These are phyloP conservation scores for Latheticus oryzae DNA, from an alignment of 2,888 invertebrate species.

Conservation along the genomic window DNA sequence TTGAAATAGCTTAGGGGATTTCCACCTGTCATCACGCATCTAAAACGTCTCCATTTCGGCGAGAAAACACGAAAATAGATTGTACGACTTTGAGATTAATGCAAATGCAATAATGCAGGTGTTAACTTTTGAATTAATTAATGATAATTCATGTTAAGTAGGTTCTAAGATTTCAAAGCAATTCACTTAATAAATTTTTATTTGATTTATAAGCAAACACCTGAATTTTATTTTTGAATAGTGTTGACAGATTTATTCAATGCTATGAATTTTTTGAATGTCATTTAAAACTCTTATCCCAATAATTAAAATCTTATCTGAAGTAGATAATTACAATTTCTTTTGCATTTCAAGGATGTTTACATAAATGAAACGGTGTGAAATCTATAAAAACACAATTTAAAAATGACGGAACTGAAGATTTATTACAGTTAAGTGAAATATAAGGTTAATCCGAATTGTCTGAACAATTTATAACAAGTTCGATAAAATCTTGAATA, in stretches of 20 bases:
- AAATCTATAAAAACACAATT: no score
- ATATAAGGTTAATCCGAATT: slow-evolving; percentile 24
- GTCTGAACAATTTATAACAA: slow-evolving; percentile 35
- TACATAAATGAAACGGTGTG: no score
- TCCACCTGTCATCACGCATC: slow-evolving; percentile 40
- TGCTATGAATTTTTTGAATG: slow-evolving; percentile 8
- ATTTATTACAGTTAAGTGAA: slow-evolving; percentile 23
- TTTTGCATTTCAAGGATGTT: slow-evolving; percentile 17
- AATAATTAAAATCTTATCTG: slow-evolving; percentile 8
- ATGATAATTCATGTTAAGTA: slow-evolving; percentile 39
- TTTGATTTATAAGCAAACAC: no score
- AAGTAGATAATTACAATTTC: slow-evolving; percentile 20
- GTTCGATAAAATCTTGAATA: slow-evolving; percentile 34
- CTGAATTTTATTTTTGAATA: no score
- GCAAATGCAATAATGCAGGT: slow-evolving; percentile 38
- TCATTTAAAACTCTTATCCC: slow-evolving; percentile 6
- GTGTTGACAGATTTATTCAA: no score
- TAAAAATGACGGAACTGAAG: slow-evolving; percentile 19
- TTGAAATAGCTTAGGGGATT: slow-evolving; percentile 35
- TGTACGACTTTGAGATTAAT: slow-evolving; percentile 25
- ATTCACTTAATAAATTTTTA: no score
- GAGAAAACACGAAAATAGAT: no score
- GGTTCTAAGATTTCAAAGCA: slow-evolving; percentile 27
- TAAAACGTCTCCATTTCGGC: slow-evolving; percentile 31
- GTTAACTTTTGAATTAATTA: slow-evolving; percentile 41